Conservation (phyloP, 2,113 vertebrate species). For the Condylura cristata region DNA sequence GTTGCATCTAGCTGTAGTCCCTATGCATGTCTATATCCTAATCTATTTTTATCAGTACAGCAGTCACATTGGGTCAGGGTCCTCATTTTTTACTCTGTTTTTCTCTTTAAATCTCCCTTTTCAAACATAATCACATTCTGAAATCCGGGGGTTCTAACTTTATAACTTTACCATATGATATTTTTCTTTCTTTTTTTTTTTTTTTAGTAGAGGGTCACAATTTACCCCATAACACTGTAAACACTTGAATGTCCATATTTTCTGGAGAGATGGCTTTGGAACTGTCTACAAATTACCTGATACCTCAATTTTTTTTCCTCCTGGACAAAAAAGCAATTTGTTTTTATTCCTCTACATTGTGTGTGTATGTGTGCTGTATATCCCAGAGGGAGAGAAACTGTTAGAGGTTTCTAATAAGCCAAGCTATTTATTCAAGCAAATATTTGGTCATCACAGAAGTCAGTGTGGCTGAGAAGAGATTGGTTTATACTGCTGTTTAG, state of each 20-base stretch:
- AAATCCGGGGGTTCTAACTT: not conserved
- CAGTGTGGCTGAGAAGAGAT: not conserved
- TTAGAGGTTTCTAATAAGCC: not conserved
- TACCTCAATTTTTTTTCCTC: not conserved
- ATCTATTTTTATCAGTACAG: not conserved
- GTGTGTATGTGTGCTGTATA: not conserved
- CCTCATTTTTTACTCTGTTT: not conserved
- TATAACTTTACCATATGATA: too few relatives aligned
- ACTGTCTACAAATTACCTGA: not conserved
- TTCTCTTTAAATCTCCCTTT: not conserved
- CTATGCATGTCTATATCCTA: not conserved
- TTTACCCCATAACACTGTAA: not conserved
- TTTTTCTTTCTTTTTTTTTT: too few relatives aligned
- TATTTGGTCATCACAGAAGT: not conserved
- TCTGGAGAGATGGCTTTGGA: not conserved
- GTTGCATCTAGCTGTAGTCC: not conserved
- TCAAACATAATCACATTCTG: not conserved
- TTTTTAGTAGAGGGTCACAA: not conserved
- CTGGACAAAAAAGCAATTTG: not conserved
- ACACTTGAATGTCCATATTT: not conserved
- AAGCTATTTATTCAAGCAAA: not conserved
- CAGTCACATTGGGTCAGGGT: not conserved
- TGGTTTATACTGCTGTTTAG: not conserved
- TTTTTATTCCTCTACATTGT: not conserved
- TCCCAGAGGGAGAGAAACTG: not conserved